Evolutionary conservation across 1,140 invertebrate genomes (phyloP).

Genomic region (Alviniconcha marisindica): DNA sequence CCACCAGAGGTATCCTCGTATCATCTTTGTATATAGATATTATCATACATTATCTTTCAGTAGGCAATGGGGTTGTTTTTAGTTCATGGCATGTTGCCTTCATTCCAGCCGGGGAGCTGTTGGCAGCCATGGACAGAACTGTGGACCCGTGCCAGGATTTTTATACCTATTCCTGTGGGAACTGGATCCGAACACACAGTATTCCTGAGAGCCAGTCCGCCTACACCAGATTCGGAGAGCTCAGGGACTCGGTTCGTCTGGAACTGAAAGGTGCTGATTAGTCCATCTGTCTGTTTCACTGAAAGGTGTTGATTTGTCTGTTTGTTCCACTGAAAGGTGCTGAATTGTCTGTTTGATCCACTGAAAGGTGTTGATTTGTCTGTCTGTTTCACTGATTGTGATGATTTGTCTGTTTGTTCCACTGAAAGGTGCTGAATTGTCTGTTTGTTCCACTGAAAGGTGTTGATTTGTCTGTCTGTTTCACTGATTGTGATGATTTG

Average conservation of each 20-base stretch:
- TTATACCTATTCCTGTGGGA: slow-evolving; percentile 91
- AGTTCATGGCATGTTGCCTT: not conserved
- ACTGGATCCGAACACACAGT: slow-evolving; percentile 83
- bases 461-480: too few relatives aligned
- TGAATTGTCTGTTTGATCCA: too few relatives aligned
- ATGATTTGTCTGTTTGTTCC: too few relatives aligned
- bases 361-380: too few relatives aligned
- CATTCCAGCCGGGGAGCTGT: slow-evolving; percentile 61
- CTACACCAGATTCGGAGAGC: slow-evolving; percentile 92
- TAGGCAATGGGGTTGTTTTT: not conserved
- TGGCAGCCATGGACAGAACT: slow-evolving; percentile 76
- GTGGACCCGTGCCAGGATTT: slow-evolving; percentile 95
- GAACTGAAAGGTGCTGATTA: slow-evolving; percentile 81
- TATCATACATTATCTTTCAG: not conserved
- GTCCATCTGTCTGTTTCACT: too few relatives aligned
- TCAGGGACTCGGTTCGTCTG: slow-evolving; percentile 90
- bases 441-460: too few relatives aligned
- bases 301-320: too few relatives aligned
- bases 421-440: too few relatives aligned
- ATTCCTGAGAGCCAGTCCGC: slow-evolving; percentile 93
- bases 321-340: too few relatives aligned
- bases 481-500: too few relatives aligned
- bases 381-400: too few relatives aligned
- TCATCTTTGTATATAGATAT: not conserved
- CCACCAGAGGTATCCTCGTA: not conserved